A percentile compares a stretch with the other conserved stretches of the same genome.
Conservation (phyloP, 2,888 invertebrate genomes). For the Eristalis pertinax region DNA sequence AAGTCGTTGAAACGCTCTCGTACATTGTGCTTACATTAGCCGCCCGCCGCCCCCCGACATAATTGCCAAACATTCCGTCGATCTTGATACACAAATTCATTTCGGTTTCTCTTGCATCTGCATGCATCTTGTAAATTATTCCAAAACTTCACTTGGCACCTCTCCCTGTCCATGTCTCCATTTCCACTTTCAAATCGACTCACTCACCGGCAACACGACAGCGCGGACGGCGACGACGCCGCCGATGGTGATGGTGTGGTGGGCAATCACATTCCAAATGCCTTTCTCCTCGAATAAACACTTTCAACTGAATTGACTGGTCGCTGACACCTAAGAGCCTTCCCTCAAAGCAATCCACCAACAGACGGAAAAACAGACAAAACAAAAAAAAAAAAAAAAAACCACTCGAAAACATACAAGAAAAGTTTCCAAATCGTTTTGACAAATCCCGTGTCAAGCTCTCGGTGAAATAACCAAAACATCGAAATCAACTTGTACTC, state of each 20-base stretch:
- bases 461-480: neutral
- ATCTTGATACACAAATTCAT: neutral
- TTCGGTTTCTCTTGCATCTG: neutral
- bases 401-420: neutral
- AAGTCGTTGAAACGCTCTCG: neutral
- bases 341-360: neutral
- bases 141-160: neutral
- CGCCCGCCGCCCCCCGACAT: neutral
- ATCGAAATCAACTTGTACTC: slow-evolving; percentile 9
- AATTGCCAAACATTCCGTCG: neutral
- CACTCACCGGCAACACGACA: neutral
- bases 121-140: neutral
- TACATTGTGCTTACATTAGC: neutral
- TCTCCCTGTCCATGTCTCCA: neutral
- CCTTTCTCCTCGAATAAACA: slow-evolving; percentile 8
- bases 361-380: neutral
- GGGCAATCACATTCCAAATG: neutral
- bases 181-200: neutral
- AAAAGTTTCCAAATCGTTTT: slow-evolving; percentile 32
- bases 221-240: too few species aligned
- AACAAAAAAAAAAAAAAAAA: neutral
- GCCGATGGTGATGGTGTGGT: neutral
- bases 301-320: neutral
- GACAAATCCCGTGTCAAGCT: slow-evolving; percentile 39
- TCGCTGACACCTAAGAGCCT: slow-evolving; percentile 3